Evolutionary conservation across 2,888 invertebrate species (phyloP).

Genomic region (Tigriopus californicus): DNA sequence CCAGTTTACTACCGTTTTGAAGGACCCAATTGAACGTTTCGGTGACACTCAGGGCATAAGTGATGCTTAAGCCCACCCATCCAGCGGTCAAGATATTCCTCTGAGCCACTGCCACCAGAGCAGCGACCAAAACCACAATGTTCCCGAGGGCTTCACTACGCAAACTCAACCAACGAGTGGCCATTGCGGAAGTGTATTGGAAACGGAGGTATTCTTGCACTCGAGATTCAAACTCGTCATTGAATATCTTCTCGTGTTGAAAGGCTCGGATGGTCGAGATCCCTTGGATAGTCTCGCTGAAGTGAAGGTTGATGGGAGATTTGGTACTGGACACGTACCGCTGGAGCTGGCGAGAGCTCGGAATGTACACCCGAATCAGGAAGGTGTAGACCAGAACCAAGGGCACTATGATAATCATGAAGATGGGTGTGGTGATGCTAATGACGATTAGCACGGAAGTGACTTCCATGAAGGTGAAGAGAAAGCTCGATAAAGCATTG

Average conservation of each 20-base stretch:
- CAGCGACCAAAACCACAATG: constrained; percentile 36
- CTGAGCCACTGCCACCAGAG: constrained; percentile 36
- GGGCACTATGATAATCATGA: constrained; percentile 25
- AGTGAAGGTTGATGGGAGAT: constrained; percentile 34
- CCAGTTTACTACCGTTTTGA: constrained; percentile 85
- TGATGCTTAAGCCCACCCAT: constrained; percentile 34
- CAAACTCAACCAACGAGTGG: constrained; percentile 29
- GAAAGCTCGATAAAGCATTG: neutral
- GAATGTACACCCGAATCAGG: constrained; percentile 31
- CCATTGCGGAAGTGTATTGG: constrained; percentile 19
- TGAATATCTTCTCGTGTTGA: constrained; percentile 24
- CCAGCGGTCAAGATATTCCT: constrained; percentile 30
- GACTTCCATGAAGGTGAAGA: constrained; percentile 19
- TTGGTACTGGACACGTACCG: constrained; percentile 31
- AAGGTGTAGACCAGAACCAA: constrained; percentile 25
- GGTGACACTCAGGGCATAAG: constrained; percentile 24
- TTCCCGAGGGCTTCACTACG: constrained; percentile 35
- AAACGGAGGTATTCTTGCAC: constrained; percentile 29
- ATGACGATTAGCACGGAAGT: constrained; percentile 23
- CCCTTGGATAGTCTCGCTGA: constrained; percentile 33
- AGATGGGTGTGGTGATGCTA: constrained; percentile 24
- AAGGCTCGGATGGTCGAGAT: constrained; percentile 25
- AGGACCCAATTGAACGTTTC: constrained; percentile 81
- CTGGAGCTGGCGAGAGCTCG: constrained; percentile 32
- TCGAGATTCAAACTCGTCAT: constrained; percentile 28